These are phyloP conservation scores for Hypsopygia costalis DNA, from an alignment of 2,888 invertebrate genomes.

Conservation along the genomic window DNA sequence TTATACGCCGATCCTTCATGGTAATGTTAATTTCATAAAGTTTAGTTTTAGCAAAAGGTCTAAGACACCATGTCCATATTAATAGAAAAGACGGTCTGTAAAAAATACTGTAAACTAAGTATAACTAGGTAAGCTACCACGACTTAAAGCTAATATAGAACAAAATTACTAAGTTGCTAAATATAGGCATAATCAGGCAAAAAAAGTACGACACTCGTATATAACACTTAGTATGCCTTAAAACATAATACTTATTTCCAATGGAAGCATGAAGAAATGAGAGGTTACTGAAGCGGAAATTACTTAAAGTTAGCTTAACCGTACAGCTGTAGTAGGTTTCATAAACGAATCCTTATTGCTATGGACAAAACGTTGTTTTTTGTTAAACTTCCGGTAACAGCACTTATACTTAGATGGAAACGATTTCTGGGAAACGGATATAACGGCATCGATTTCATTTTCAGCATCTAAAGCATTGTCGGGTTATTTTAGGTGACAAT, in stretches of 20 bases:
- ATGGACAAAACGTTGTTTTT: not conserved
- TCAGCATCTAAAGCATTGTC: conserved; percentile 11
- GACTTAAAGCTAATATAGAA: no score
- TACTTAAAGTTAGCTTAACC: conserved; percentile 1
- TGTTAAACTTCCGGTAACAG: not conserved
- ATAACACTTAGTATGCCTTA: no score
- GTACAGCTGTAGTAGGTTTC: not conserved
- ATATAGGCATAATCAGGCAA: no score
- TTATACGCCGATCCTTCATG: no score
- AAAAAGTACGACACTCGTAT: no score
- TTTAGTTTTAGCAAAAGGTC: no score
- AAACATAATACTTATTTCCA: not conserved
- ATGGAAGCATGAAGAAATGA: not conserved
- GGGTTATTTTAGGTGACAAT: conserved; percentile 12
- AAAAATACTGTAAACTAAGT: no score
- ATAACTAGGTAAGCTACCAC: no score
- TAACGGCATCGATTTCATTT: conserved; percentile 15
- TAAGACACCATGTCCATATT: no score
- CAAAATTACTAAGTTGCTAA: no score
- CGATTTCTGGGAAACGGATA: conserved; percentile 11
- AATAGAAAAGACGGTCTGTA: no score
- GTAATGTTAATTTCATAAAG: no score
- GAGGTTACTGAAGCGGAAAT: conserved; percentile 2
- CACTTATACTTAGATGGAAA: conserved; percentile 1
- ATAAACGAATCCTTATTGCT: not conserved